Conservation (phyloP, 2,113 vertebrate species). For the Pogonocichla stellata region DNA sequence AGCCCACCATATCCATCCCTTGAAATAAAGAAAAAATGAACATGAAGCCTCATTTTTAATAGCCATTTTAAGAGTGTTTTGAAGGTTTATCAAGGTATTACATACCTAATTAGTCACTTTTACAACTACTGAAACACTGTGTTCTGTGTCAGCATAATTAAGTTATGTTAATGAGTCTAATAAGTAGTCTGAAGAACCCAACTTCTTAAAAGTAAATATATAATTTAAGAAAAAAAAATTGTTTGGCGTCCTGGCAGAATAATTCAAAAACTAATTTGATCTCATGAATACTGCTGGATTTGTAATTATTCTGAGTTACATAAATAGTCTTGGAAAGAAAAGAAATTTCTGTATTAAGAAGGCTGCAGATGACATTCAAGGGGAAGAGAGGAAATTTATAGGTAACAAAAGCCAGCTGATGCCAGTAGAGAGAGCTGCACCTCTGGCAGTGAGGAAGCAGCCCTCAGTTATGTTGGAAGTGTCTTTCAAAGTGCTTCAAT, state of each 20-base stretch:
- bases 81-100: not conserved
- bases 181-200: slow-evolving; percentile 20
- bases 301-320: not conserved
- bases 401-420: not conserved
- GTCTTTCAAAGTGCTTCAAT: not conserved
- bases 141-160: slow-evolving; percentile 24
- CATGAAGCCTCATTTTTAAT: not conserved
- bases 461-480: not conserved
- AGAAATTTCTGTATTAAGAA: not conserved
- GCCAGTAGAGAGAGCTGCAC: not conserved
- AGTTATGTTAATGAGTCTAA: slow-evolving; percentile 15
- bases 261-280: not conserved
- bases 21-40: not conserved
- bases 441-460: not conserved
- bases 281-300: not conserved
- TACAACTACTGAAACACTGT: not conserved
- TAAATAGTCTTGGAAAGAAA: not conserved
- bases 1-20: not conserved
- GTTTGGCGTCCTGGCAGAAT: not conserved
- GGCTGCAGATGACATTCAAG: not conserved
- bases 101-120: not conserved
- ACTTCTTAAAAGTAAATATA: slow-evolving; percentile 21
- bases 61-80: not conserved
- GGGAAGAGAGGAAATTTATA: not conserved
- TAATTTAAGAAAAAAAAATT: not conserved